phyloP scores from a whole-genome alignment of 2,113 vertebrate species.

The Burhinus bistriatus region DNA sequence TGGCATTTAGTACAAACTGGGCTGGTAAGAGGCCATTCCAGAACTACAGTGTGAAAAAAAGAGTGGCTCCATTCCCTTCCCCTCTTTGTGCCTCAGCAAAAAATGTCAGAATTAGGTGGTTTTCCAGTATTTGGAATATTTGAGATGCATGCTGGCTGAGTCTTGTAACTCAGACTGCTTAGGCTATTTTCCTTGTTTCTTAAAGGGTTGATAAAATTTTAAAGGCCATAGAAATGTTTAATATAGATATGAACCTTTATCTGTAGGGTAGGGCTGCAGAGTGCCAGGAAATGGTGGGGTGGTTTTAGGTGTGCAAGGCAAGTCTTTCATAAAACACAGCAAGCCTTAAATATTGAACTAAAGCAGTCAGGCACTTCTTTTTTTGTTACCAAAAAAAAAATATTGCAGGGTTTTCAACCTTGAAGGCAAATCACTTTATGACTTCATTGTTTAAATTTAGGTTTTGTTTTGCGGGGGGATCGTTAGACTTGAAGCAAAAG shows the following conservation, averaged over 20 bases:
- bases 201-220: background rate
- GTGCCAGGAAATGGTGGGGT: background rate
- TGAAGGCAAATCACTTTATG: slow-evolving; percentile 71
- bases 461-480: slow-evolving; percentile 61
- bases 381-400: background rate
- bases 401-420: slow-evolving; percentile 58
- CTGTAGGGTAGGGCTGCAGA: background rate
- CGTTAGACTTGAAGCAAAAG: slow-evolving; percentile 67
- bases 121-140: background rate
- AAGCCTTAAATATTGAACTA: background rate
- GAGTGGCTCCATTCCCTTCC: background rate
- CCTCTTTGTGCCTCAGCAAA: background rate
- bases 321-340: background rate
- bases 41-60: background rate
- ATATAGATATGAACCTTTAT: background rate
- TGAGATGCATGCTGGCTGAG: background rate
- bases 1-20: background rate
- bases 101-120: background rate
- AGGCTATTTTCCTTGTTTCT: background rate
- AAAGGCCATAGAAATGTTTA: background rate
- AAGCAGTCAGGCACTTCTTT: background rate
- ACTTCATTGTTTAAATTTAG: slow-evolving; percentile 79
- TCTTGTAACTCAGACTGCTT: background rate
- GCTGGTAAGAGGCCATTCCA: background rate
- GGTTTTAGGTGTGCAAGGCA: background rate